These are phyloP conservation scores for Drosophila azteca DNA, from an alignment of 1,140 invertebrate species.

Conservation along the genomic window DNA sequence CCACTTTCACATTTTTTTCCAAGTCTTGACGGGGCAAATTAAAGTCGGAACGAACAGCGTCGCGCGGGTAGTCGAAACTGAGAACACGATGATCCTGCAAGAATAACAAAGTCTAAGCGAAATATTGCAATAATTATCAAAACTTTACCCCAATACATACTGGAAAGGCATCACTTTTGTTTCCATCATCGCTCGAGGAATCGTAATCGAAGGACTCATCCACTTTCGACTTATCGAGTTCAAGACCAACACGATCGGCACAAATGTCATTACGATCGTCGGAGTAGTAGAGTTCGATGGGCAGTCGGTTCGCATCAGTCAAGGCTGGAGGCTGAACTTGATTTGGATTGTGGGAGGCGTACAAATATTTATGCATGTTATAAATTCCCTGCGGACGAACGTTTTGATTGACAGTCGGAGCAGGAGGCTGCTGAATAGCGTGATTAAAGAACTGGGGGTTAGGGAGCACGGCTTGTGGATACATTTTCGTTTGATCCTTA, in stretches of 20 bases:
- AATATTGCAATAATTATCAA: not conserved
- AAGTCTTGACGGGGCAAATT: constrained; percentile 29
- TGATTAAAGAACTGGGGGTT: no score
- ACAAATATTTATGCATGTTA: no score
- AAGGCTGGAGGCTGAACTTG: no score
- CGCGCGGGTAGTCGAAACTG: constrained; percentile 55
- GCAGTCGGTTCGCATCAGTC: not conserved
- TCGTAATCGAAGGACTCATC: not conserved
- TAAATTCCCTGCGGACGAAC: no score
- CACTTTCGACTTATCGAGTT: not conserved
- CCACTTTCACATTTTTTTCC: constrained; percentile 2
- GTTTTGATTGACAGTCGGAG: no score
- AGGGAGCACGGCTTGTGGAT: not conserved
- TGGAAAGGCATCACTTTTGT: constrained; percentile 53
- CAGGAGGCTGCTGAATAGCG: no score
- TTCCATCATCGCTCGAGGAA: constrained; percentile 33
- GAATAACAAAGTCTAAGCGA: not conserved
- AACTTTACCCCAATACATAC: constrained; percentile 30
- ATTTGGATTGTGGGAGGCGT: no score
- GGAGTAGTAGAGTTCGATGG: not conserved
- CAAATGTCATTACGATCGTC: not conserved
- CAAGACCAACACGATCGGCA: not conserved
- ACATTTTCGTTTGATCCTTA: not conserved
- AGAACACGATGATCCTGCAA: constrained; percentile 48
- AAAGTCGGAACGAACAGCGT: constrained; percentile 47